Evolutionary conservation across 2,888 invertebrate genomes (phyloP).

Genomic region (Melanargia galathea): DNA sequence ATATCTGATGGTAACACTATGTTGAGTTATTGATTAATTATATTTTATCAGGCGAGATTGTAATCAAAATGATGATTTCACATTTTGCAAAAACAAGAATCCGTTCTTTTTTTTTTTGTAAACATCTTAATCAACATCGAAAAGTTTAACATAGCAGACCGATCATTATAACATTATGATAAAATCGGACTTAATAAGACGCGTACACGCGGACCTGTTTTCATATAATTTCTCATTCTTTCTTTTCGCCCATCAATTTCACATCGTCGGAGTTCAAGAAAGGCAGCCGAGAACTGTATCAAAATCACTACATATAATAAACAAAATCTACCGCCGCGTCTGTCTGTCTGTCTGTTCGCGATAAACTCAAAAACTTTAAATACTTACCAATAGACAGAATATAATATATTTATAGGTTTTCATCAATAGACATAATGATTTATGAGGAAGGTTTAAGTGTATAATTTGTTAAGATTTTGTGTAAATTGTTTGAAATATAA

Average conservation of each 20-base stretch:
- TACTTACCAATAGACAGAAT: no score
- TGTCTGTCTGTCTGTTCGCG: no score
- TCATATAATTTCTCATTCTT: slow-evolving; percentile 30
- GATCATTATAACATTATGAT: slow-evolving; percentile 28
- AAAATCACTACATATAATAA: no score
- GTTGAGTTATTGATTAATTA: slow-evolving; percentile 7
- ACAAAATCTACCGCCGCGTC: no score
- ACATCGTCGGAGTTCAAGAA: slow-evolving; percentile 40
- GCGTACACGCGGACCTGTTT: slow-evolving; percentile 26
- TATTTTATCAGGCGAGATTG: not conserved
- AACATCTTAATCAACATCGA: slow-evolving; percentile 8
- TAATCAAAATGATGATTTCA: slow-evolving; percentile 4
- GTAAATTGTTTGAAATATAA: no score
- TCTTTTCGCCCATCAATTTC: slow-evolving; percentile 34
- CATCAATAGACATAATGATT: no score
- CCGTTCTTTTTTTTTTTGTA: slow-evolving; percentile 4
- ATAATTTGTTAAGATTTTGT: no score
- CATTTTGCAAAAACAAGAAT: slow-evolving; percentile 6
- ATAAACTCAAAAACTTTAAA: no score
- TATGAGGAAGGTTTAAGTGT: no score
- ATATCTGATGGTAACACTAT: not conserved
- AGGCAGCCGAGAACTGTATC: slow-evolving; percentile 68
- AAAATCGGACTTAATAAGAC: slow-evolving; percentile 35
- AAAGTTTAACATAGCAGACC: slow-evolving; percentile 16
- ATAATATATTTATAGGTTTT: no score